These are phyloP conservation scores for Oligia fasciuncula DNA, from an alignment of 2,888 invertebrate species.

Conservation along the genomic window DNA sequence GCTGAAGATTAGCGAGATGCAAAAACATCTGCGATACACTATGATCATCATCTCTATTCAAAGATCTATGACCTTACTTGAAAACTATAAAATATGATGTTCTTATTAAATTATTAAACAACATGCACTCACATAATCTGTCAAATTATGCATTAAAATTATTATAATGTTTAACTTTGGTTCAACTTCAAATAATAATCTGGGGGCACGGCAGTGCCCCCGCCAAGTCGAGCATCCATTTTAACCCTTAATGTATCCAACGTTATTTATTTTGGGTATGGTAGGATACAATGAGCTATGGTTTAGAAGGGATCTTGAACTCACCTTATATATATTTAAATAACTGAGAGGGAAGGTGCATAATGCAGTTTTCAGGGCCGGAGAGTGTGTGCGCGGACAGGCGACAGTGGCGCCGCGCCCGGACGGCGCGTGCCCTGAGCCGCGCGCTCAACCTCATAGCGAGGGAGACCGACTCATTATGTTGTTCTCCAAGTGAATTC, in stretches of 20 bases:
- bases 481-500: neutral
- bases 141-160: constrained; percentile 6
- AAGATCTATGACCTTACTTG: neutral
- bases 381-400: neutral
- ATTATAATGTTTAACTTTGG: constrained; percentile 9
- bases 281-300: neutral
- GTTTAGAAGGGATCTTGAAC: neutral
- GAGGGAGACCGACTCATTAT: neutral
- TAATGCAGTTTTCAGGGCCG: neutral
- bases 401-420: too few species aligned
- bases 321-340: neutral
- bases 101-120: neutral
- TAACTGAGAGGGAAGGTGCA: neutral
- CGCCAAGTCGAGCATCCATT: too few species aligned
- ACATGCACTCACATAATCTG: constrained; percentile 1
- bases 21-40: neutral
- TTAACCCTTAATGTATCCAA: neutral
- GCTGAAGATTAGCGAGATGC: neutral
- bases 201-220: too few species aligned
- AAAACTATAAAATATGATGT: neutral
- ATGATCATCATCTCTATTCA: neutral
- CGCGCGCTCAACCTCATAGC: neutral
- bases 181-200: neutral
- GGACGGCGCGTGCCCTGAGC: too few species aligned
- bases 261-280: neutral